A percentile compares a stretch with the other conserved stretches of the same genome.
These are phyloP conservation scores for Stylophora pistillata DNA, from an alignment of 64 coral and sea anemone species.

Conservation along the genomic window DNA sequence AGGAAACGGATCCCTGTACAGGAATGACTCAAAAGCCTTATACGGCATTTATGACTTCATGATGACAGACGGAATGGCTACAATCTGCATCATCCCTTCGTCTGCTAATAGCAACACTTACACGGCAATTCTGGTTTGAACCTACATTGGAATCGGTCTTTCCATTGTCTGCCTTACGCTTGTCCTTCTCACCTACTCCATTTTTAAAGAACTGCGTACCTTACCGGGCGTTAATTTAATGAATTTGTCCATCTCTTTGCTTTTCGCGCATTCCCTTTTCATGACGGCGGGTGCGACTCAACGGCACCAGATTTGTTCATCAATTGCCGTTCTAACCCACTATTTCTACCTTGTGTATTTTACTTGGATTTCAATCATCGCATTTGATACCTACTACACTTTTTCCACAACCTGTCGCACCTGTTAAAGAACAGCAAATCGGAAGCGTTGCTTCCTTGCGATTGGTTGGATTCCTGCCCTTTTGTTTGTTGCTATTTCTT, in stretches of 20 bases:
- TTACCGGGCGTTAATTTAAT: not conserved
- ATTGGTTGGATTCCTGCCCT: slow-evolving; percentile 30
- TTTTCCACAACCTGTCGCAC: slow-evolving; percentile 1
- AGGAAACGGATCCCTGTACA: too few relatives aligned
- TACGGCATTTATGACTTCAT: too few relatives aligned
- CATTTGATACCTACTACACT: slow-evolving; percentile 41
- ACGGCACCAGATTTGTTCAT: not conserved
- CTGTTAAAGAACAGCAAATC: not conserved
- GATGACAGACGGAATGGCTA: too few relatives aligned
- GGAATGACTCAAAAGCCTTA: too few relatives aligned
- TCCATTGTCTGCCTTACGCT: too few relatives aligned
- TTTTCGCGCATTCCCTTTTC: slow-evolving; percentile 19
- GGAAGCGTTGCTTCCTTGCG: not conserved
- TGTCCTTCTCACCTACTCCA: too few relatives aligned
- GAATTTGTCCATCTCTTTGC: slow-evolving; percentile 15
- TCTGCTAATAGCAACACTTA: too few relatives aligned
- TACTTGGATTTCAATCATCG: slow-evolving; percentile 54
- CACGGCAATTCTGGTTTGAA: too few relatives aligned
- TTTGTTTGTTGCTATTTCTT: slow-evolving; percentile 4
- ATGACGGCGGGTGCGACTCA: not conserved
- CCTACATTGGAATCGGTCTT: too few relatives aligned
- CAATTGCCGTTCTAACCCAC: slow-evolving; percentile 25
- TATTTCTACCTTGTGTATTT: slow-evolving; percentile 36
- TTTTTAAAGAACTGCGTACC: too few relatives aligned
- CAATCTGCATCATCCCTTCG: too few relatives aligned